Conservation (phyloP, 1,140 invertebrate genomes). For the Diachasma alloeum region DNA sequence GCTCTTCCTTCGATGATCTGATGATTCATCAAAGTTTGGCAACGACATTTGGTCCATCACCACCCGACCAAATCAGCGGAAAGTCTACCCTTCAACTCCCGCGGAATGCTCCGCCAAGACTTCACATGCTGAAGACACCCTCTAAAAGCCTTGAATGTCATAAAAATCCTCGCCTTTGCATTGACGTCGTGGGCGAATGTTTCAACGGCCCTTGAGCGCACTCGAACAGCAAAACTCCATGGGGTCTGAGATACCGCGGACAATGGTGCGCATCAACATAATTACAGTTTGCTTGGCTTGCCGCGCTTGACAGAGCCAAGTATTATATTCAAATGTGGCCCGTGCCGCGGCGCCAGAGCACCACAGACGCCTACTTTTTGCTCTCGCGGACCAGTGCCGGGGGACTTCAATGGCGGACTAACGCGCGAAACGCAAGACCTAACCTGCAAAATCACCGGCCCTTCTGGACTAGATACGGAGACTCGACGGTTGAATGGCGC, state of each 20-base stretch:
- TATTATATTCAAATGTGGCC: slow-evolving; percentile 61
- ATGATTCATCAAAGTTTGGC: too few relatives aligned
- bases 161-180: slow-evolving; percentile 30
- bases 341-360: slow-evolving; percentile 47
- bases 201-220: slow-evolving; percentile 6
- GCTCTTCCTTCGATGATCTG: too few relatives aligned
- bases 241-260: slow-evolving; percentile 15
- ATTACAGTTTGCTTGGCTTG: slow-evolving; percentile 57
- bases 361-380: background rate
- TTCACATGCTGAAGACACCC: too few relatives aligned
- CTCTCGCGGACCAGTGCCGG: background rate
- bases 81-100: too few relatives aligned
- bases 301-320: slow-evolving; percentile 46
- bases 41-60: too few relatives aligned
- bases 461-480: background rate
- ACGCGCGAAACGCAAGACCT: background rate
- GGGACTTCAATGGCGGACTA: background rate
- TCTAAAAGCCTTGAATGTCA: background rate
- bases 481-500: background rate
- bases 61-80: too few relatives aligned
- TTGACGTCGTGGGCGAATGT: slow-evolving; percentile 39
- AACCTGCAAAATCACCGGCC: background rate
- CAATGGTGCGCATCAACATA: slow-evolving; percentile 58
- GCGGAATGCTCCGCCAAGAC: too few relatives aligned
- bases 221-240: slow-evolving; percentile 11